Conservation (phyloP, 2,113 vertebrate genomes). For the Neolamprologus ventralis region DNA sequence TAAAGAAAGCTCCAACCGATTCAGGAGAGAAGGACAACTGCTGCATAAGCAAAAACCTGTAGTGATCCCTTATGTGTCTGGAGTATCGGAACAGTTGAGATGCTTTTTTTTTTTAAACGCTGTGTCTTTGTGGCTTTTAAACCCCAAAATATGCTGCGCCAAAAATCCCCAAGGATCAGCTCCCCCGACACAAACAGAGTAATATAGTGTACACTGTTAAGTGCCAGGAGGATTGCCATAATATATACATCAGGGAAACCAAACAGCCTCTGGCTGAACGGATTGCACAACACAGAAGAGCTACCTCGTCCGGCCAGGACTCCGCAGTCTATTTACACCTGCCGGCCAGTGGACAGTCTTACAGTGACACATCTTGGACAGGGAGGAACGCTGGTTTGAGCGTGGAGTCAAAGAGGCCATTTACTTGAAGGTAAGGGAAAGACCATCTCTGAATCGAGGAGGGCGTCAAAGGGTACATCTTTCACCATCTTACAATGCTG, state of each 20-base stretch:
- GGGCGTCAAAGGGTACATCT: neutral
- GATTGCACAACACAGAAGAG: neutral
- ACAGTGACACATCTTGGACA: neutral
- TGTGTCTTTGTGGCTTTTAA: accelerated
- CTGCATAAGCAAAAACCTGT: neutral
- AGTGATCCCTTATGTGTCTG: neutral
- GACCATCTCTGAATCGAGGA: neutral
- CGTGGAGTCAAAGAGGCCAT: neutral
- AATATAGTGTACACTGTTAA: neutral
- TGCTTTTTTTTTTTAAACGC: neutral
- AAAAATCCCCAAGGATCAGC: accelerated
- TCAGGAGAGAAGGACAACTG: neutral
- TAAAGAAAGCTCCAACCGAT: neutral
- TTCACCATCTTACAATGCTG: neutral
- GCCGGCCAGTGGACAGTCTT: neutral
- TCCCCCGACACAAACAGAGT: neutral
- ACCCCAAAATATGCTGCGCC: neutral
- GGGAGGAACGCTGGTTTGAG: neutral
- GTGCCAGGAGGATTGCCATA: neutral
- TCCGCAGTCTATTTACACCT: neutral
- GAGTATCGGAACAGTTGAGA: neutral
- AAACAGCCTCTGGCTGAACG: neutral
- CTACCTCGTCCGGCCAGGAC: neutral
- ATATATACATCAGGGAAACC: neutral
- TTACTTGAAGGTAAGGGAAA: neutral